These are phyloP conservation scores for Sandelia bainsii DNA, from an alignment of 2,797 vertebrate genomes.

Conservation along the genomic window DNA sequence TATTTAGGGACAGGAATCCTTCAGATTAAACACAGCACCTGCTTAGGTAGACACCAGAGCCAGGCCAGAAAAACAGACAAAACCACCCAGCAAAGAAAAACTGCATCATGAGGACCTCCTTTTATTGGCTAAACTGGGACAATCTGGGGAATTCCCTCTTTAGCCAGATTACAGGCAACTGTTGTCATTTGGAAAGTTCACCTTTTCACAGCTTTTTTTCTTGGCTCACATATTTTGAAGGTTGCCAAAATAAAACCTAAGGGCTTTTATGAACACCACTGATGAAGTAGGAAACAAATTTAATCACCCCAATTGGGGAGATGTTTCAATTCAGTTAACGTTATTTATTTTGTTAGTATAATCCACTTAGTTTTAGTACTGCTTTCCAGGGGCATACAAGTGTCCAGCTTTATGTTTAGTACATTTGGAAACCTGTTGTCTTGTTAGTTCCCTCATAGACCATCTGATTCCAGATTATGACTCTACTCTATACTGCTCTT, in stretches of 20 bases:
- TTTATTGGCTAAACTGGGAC: not conserved
- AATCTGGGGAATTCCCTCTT: slow-evolving; percentile 43
- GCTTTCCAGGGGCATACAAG: not conserved
- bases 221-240: slow-evolving; percentile 25
- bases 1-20: not conserved
- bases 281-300: slow-evolving; percentile 3
- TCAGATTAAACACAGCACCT: too few relatives aligned
- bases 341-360: not conserved
- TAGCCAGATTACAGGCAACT: slow-evolving; percentile 15
- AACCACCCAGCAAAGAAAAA: too few relatives aligned
- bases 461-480: too few relatives aligned
- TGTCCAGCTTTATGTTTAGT: too few relatives aligned
- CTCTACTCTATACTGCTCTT: too few relatives aligned
- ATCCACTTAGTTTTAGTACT: not conserved
- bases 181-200: slow-evolving; percentile 22
- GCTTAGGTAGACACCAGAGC: too few relatives aligned
- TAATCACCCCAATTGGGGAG: not conserved
- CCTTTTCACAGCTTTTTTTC: slow-evolving; percentile 1
- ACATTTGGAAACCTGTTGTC: too few relatives aligned
- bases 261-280: slow-evolving; percentile 13
- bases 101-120: not conserved
- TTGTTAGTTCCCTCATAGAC: too few relatives aligned
- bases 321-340: not conserved
- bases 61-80: too few relatives aligned
- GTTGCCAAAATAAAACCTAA: slow-evolving; percentile 7